A percentile compares a stretch with the other conserved stretches of the same genome.
Evolutionary conservation across 2,888 invertebrate genomes (phyloP).

Genomic region (Plagodis pulveraria): DNA sequence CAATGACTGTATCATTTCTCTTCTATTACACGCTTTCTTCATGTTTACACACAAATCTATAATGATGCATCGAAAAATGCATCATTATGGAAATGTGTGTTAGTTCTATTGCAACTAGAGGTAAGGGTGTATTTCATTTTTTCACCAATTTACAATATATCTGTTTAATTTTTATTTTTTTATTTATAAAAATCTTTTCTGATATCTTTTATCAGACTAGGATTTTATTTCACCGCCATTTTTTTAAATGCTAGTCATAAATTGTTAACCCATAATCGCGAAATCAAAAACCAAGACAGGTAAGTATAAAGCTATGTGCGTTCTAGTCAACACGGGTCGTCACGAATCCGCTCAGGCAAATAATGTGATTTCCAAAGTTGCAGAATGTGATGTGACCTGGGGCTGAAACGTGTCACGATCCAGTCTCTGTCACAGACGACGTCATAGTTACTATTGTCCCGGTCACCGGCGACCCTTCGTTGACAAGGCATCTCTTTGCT

Average conservation of each 20-base stretch:
- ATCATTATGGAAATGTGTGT: too few relatives aligned
- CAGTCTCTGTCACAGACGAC: background rate
- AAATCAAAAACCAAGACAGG: slow-evolving; percentile 7
- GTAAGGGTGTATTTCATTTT: too few relatives aligned
- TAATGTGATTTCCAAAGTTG: slow-evolving; percentile 53
- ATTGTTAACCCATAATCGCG: slow-evolving; percentile 13
- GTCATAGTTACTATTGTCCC: background rate
- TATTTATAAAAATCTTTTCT: too few relatives aligned
- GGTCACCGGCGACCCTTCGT: slow-evolving; percentile 24
- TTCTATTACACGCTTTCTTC: too few relatives aligned
- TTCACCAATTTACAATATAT: too few relatives aligned
- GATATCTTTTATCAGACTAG: too few relatives aligned
- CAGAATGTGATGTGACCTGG: slow-evolving; percentile 45
- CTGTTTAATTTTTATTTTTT: too few relatives aligned
- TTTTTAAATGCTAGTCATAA: background rate
- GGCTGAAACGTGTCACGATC: slow-evolving; percentile 32
- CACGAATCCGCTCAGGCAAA: slow-evolving; percentile 42
- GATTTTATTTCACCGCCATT: too few relatives aligned
- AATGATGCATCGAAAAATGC: too few relatives aligned
- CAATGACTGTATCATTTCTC: too few relatives aligned
- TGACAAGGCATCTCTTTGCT: slow-evolving; percentile 36
- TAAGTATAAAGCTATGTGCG: slow-evolving; percentile 15
- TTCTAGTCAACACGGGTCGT: slow-evolving; percentile 27
- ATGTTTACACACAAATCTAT: too few relatives aligned
- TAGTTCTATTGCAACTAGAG: too few relatives aligned